Evolutionary conservation across 2,113 vertebrate species (phyloP).

Genomic region (Nanorana parkeri): DNA sequence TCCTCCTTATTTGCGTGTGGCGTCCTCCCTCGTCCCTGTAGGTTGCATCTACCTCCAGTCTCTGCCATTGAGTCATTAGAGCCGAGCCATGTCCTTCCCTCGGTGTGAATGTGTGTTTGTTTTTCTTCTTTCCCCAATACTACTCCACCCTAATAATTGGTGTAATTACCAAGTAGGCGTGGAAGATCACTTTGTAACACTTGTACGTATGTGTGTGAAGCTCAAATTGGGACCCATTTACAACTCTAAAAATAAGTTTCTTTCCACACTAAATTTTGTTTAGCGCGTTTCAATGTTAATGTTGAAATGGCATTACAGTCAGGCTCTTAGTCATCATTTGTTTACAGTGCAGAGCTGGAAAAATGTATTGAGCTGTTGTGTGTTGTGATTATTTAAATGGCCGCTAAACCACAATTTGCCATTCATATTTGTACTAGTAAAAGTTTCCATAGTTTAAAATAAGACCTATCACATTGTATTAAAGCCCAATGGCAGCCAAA

Average conservation of each 20-base stretch:
- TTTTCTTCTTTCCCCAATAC: neutral
- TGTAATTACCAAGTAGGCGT: conserved; percentile 3
- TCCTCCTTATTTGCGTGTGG: neutral
- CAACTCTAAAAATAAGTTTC: no score
- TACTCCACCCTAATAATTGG: conserved; percentile 32
- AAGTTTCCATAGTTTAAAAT: no score
- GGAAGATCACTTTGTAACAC: neutral
- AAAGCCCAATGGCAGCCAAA: no score
- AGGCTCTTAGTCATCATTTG: no score
- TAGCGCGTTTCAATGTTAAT: no score
- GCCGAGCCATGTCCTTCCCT: neutral
- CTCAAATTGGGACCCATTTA: no score
- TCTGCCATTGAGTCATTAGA: conserved; percentile 16
- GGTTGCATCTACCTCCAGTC: neutral
- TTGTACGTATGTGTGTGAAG: neutral
- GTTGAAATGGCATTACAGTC: no score
- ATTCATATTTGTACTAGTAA: neutral
- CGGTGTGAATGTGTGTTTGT: conserved; percentile 5
- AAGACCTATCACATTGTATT: no score
- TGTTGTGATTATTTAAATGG: neutral
- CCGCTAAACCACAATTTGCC: neutral
- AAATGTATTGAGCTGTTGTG: neutral
- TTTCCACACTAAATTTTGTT: no score
- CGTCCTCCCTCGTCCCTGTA: neutral
- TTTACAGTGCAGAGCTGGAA: neutral